phyloP scores from a whole-genome alignment of 2,888 invertebrate genomes.

The Notodonta dromedarius region DNA sequence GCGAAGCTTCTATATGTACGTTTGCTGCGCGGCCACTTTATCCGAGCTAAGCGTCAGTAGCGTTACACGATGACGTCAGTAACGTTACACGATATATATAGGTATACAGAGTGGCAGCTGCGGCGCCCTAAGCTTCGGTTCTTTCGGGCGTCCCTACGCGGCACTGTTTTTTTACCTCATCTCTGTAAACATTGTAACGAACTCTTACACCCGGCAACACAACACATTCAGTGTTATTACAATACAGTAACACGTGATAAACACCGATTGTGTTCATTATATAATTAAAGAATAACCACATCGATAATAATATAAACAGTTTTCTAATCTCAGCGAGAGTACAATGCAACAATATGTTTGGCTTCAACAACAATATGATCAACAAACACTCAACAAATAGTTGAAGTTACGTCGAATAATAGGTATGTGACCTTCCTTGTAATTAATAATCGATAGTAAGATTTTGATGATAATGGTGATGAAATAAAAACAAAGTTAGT shows the following conservation, averaged over 20 bases:
- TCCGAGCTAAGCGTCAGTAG: too few relatives aligned
- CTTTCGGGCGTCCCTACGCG: too few relatives aligned
- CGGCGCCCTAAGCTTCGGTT: too few relatives aligned
- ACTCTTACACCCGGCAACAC: constrained; percentile 44
- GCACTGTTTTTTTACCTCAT: constrained; percentile 18
- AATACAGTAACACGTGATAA: too few relatives aligned
- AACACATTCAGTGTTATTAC: constrained; percentile 39
- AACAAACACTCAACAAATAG: constrained; percentile 30
- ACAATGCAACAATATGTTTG: constrained; percentile 44
- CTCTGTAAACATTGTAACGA: constrained; percentile 19
- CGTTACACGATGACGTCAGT: too few relatives aligned
- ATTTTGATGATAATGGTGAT: too few relatives aligned
- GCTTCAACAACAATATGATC: constrained; percentile 33
- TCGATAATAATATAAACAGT: constrained; percentile 63
- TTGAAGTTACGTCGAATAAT: constrained; percentile 14
- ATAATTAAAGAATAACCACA: constrained; percentile 52
- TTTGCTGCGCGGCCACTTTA: too few relatives aligned
- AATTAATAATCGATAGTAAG: neutral
- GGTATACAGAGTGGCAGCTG: too few relatives aligned
- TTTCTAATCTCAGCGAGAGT: constrained; percentile 49
- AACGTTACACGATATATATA: too few relatives aligned
- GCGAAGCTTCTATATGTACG: too few relatives aligned
- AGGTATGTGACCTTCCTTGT: constrained; percentile 14
- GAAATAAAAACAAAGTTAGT: neutral
- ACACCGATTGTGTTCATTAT: constrained; percentile 50